Evolutionary conservation across 2,113 vertebrate genomes (phyloP), one percentile per base, ranked within the genome.

Genomic region (Tretioscincus oriximinensis): DNA sequence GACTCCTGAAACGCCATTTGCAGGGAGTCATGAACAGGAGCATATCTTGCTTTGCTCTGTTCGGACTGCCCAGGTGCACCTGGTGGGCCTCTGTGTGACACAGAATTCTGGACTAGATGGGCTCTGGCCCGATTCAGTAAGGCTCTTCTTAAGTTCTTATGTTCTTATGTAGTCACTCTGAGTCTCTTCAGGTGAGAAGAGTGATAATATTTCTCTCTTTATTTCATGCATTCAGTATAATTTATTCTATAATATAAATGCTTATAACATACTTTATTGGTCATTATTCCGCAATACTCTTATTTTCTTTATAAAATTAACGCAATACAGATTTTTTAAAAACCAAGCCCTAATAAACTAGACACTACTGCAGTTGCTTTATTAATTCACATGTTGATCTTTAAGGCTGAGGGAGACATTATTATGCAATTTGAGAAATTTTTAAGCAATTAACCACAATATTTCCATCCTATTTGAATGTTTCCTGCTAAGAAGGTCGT

Each of bases 361-460:
- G n/a, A 31, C 20, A 67, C n/a, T 29, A 77, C 26, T 76, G 24
- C 3, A 20, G 5, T 71, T 26, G 21, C 21, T 41, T 76, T 45
- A 64, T 64, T 63, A 76, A 77, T 81, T 81, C 22, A 14, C 45
- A 81, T 65, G 70, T 54, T 83, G 54, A 77, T 61, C 28, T 78
- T 28, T 78, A 69, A 74, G 49, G 51, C 7, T 31, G 74, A 81
- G 28, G 60, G 29, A 66, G 81, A 58, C 74, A 58, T 18, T 81
- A 87, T 77, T 83, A 77, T 80, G 69, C 66, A 49, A 81, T 47
- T 20, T 73, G 88, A 28, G 22, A 41, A 28, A 81, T 10, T 77
- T 77, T 81, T 73, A 85, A 87, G 82, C 82, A 75, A 35, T 49
- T 87, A 73, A 85, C 73, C 80, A 76, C 65, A 83, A 77, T 49